phyloP scores from a whole-genome alignment of 2,113 vertebrate genomes.

The Typhlomys cinereus region DNA sequence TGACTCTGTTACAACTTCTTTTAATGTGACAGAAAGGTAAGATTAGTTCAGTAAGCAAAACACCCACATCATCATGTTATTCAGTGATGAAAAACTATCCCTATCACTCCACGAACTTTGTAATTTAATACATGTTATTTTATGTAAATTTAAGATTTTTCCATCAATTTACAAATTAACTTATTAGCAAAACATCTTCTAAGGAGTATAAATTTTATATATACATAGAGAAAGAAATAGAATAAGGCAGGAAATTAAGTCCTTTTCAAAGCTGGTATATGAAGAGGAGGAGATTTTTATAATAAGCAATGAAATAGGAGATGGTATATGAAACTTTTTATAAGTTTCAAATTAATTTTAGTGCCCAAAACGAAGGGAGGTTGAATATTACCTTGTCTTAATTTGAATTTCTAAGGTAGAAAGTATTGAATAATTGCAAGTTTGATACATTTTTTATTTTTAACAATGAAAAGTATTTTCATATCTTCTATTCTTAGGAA shows the following conservation, averaged over 20 bases:
- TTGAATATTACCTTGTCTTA: background rate
- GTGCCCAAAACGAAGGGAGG: conserved; percentile 17
- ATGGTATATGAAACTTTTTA: background rate
- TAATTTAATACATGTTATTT: background rate
- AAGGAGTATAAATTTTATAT: background rate
- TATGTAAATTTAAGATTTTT: conserved; percentile 7
- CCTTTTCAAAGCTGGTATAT: background rate
- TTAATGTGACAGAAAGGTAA: background rate
- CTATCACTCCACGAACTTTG: background rate
- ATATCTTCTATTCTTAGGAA: background rate
- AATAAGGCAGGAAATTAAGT: background rate
- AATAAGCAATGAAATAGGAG: background rate
- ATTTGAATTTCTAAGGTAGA: conserved; percentile 5
- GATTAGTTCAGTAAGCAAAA: background rate
- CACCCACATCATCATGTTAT: background rate
- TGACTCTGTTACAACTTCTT: background rate
- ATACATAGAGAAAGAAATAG: background rate
- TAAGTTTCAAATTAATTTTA: conserved; percentile 23
- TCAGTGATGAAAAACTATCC: background rate
- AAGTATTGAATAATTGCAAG: conserved; percentile 30
- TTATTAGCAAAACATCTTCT: background rate
- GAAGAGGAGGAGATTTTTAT: background rate
- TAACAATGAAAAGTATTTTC: conserved; percentile 27
- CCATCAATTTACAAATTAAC: background rate
- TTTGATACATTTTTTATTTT: background rate